Percentiles rank a stretch among this genome's conserved stretches.
phyloP scores from a whole-genome alignment of 2,113 vertebrate species.

The Elgaria multicarinata region DNA sequence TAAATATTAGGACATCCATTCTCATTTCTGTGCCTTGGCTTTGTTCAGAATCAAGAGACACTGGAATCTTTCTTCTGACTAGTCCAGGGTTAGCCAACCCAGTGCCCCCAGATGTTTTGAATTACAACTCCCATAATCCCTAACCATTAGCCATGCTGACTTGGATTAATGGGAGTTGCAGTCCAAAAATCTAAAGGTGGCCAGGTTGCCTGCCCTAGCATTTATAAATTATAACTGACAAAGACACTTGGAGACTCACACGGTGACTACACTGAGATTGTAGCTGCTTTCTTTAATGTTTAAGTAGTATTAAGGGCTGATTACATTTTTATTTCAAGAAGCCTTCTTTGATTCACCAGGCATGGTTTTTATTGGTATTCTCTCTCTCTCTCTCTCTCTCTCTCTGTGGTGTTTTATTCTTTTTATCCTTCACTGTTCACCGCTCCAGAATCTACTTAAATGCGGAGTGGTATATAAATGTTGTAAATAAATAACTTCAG shows the following conservation, averaged over 20 bases:
- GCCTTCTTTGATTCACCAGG: too few species aligned
- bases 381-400: too few species aligned
- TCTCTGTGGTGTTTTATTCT: too few species aligned
- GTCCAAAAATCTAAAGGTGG: too few species aligned
- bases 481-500: not conserved
- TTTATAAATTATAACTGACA: conserved; percentile 23
- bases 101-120: too few species aligned
- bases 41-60: conserved; percentile 33
- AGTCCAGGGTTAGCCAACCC: not conserved
- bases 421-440: too few species aligned
- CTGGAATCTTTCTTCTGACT: not conserved
- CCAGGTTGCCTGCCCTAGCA: not conserved
- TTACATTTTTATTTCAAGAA: too few species aligned
- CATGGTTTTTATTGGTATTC: too few species aligned
- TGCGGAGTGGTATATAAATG: too few species aligned
- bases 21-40: not conserved
- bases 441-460: too few species aligned
- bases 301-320: conserved; percentile 21
- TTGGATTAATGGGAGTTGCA: too few species aligned
- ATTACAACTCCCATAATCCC: not conserved
- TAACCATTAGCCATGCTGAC: not conserved
- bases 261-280: conserved; percentile 10
- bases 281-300: conserved; percentile 11
- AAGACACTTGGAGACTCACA: conserved; percentile 1
- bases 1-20: not conserved